Evolutionary conservation across 2,888 invertebrate genomes (phyloP), one percentile per base, ranked within the genome.

Genomic region (Pandemis corylana): DNA sequence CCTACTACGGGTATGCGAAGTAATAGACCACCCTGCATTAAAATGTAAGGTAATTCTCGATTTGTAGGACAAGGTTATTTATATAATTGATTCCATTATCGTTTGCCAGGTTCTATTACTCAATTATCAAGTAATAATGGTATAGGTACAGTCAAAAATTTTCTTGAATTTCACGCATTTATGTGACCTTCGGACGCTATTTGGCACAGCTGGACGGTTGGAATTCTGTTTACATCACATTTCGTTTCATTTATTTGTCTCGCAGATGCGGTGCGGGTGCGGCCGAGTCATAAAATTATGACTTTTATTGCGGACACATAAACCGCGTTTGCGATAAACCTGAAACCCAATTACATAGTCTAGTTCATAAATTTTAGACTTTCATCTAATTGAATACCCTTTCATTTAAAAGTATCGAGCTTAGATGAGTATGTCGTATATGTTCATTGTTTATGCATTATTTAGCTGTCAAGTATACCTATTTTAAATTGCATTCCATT

Each of bases 401-500:
- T 36, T 36, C 7, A 56, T 68, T 82, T 80, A 78, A 80, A 77
- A 77, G 49, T 70, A 13, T 68, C 0, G 20, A 12, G 28, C 12
- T 41, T 67, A 75, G 63, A 49, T 56, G 56, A 9, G 20, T 15
- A 20, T 56, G 20, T 7, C 56, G 56, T 56, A n/a, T 15, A 56
- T n/a, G 51, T 56, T 20, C 56, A 56, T 15, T 56, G n/a, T 70
- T 53, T 61, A 67, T 69, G 56, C 59, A 44, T 51, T 62, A 51
- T 72, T 51, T 20, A 63, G 13, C 4, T 63, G 64, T 13, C 46
- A 12, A 12, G 20, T 41, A 51, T 83, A 36, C 28, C 28, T 36
- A 79, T 79, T 79, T 78, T 78, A 82, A 85, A 84, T 85, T 79
- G 81, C 76, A 82, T 84, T 80, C 80, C 78, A 84, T 85, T 85